phyloP scores from a whole-genome alignment of 2,797 vertebrate species.

The Nyctibius grandis region DNA sequence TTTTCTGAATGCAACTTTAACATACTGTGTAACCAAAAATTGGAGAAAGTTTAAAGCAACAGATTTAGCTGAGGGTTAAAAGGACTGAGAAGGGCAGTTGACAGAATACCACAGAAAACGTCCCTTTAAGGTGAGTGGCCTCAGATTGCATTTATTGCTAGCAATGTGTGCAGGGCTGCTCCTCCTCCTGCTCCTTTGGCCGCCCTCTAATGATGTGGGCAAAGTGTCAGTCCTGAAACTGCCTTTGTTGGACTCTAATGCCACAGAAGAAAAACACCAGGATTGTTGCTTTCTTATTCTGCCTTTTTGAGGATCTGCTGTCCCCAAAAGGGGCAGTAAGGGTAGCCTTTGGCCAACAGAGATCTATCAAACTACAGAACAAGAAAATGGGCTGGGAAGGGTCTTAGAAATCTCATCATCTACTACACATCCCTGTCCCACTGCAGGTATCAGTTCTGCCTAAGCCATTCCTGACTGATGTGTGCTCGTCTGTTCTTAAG shows the following conservation, averaged over 20 bases:
- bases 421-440: neutral
- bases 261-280: neutral
- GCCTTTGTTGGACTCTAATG: neutral
- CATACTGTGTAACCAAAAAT: neutral
- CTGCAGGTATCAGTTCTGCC: neutral
- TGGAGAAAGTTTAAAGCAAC: neutral
- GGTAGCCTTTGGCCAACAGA: neutral
- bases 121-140: neutral
- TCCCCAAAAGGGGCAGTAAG: neutral
- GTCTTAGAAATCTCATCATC: neutral
- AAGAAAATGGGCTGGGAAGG: neutral
- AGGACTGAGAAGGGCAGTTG: neutral
- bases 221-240: neutral
- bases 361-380: neutral
- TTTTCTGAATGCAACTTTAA: neutral
- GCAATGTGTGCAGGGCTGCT: neutral
- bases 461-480: neutral
- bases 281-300: neutral
- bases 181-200: neutral
- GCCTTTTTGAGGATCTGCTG: neutral
- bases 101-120: neutral
- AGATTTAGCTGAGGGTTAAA: neutral
- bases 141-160: neutral
- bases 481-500: neutral
- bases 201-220: neutral